These are phyloP conservation scores for Phodopus roborovskii DNA, from an alignment of 2,113 vertebrate genomes.

Conservation along the genomic window DNA sequence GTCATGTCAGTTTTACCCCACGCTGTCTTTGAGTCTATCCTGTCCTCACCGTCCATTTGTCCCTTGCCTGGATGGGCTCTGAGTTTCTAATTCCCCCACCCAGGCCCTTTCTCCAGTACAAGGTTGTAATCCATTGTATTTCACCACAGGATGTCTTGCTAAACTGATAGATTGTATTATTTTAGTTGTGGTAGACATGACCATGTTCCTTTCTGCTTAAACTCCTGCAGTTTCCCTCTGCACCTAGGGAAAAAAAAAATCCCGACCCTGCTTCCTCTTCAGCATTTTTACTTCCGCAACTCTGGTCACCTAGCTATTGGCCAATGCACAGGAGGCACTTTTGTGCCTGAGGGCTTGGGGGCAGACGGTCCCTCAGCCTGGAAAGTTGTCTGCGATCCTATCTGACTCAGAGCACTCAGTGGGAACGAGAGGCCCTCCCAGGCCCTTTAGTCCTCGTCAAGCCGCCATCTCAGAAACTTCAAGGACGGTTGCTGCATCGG, in stretches of 20 bases:
- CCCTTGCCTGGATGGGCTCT: background rate
- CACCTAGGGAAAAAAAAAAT: constrained; percentile 3
- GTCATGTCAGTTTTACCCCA: background rate
- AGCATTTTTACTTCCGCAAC: constrained; percentile 20
- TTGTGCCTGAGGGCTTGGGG: background rate
- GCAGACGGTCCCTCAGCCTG: background rate
- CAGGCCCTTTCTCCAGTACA: background rate
- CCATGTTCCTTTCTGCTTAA: background rate
- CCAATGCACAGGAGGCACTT: background rate
- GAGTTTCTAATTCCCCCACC: background rate
- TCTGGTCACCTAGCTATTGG: background rate
- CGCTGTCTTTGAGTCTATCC: background rate
- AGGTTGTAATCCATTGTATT: background rate
- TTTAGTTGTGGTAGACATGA: background rate
- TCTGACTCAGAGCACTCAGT: background rate
- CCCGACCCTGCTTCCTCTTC: constrained; percentile 21
- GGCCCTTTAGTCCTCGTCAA: background rate
- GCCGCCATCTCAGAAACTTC: background rate
- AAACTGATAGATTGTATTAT: background rate
- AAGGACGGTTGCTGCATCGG: background rate
- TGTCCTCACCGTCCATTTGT: background rate
- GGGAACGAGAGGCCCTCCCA: background rate
- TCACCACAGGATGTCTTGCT: background rate
- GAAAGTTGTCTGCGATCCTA: background rate
- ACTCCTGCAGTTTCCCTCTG: background rate